Conservation (phyloP, 2,113 vertebrate genomes). For the Solenodon paradoxus region DNA sequence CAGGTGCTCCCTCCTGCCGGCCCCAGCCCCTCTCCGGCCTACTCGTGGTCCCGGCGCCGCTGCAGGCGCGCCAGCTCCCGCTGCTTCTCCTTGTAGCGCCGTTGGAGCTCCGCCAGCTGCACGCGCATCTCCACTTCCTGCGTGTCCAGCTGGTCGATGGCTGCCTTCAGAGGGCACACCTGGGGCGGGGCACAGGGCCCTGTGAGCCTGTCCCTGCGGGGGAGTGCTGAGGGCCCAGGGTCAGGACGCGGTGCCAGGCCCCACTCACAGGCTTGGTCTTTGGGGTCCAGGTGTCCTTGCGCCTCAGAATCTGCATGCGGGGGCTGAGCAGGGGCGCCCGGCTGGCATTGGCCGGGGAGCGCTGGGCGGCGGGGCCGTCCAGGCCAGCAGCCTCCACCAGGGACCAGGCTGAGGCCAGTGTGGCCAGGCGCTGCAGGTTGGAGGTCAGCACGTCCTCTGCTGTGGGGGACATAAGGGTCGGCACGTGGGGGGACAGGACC, state of each 20-base stretch:
- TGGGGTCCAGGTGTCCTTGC: slow-evolving; percentile 95
- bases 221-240: too few relatives aligned
- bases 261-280: slow-evolving; percentile 92
- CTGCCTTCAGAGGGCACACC: slow-evolving; percentile 93
- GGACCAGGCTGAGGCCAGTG: slow-evolving; percentile 92
- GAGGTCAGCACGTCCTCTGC: slow-evolving; percentile 89
- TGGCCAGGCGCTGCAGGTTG: slow-evolving; percentile 94
- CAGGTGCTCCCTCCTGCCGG: too few relatives aligned
- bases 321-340: slow-evolving; percentile 79
- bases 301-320: slow-evolving; percentile 88
- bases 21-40: slow-evolving; percentile 54
- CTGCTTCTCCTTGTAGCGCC: slow-evolving; percentile 96
- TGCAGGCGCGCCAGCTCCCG: slow-evolving; percentile 94
- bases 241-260: too few relatives aligned
- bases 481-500: fast-evolving
- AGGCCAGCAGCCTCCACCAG: slow-evolving; percentile 82
- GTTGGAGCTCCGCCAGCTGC: slow-evolving; percentile 93
- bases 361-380: slow-evolving; percentile 70
- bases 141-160: slow-evolving; percentile 93
- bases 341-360: slow-evolving; percentile 52
- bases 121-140: slow-evolving; percentile 94
- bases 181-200: slow-evolving; percentile 54
- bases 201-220: background rate
- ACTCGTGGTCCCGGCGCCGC: slow-evolving; percentile 92
- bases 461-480: background rate